Evolutionary conservation across 64 coral and sea anemone species (phyloP).

Genomic region (Dendrophyllia cribrosa): DNA sequence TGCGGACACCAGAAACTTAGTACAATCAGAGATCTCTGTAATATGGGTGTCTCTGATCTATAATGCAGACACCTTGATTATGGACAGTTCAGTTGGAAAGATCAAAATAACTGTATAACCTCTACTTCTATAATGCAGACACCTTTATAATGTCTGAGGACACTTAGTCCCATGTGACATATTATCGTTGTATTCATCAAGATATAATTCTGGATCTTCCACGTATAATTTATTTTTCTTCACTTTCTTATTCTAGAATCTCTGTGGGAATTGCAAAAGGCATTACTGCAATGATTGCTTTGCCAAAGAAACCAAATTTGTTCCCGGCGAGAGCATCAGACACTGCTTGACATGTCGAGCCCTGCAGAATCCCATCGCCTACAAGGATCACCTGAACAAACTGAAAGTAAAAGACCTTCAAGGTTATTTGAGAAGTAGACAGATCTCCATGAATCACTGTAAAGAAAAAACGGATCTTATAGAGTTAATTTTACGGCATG

Average conservation of each 20-base stretch:
- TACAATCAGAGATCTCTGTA: no score
- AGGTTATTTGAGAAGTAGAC: slow-evolving; percentile 54
- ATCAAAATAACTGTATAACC: no score
- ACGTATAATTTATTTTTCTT: neutral
- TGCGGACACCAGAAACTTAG: no score
- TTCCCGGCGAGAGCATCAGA: slow-evolving; percentile 40
- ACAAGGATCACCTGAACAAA: slow-evolving; percentile 68
- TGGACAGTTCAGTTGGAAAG: no score
- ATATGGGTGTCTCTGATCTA: no score
- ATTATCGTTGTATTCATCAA: no score
- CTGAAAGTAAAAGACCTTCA: slow-evolving; percentile 78
- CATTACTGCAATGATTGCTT: slow-evolving; percentile 79
- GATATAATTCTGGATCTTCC: no score
- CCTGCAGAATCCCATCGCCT: slow-evolving; percentile 46
- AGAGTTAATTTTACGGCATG: slow-evolving; percentile 79
- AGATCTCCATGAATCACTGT: slow-evolving; percentile 69
- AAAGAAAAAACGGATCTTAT: slow-evolving; percentile 86
- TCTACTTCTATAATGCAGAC: no score
- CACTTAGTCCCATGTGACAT: no score
- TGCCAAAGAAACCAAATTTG: slow-evolving; percentile 64
- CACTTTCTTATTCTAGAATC: slow-evolving; percentile 48
- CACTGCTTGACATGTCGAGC: slow-evolving; percentile 78
- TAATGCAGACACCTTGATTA: no score
- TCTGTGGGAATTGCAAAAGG: slow-evolving; percentile 72
- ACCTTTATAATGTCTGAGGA: no score